phyloP scores from a whole-genome alignment of 2,113 vertebrate genomes.

The Neomonachus schauinslandi region DNA sequence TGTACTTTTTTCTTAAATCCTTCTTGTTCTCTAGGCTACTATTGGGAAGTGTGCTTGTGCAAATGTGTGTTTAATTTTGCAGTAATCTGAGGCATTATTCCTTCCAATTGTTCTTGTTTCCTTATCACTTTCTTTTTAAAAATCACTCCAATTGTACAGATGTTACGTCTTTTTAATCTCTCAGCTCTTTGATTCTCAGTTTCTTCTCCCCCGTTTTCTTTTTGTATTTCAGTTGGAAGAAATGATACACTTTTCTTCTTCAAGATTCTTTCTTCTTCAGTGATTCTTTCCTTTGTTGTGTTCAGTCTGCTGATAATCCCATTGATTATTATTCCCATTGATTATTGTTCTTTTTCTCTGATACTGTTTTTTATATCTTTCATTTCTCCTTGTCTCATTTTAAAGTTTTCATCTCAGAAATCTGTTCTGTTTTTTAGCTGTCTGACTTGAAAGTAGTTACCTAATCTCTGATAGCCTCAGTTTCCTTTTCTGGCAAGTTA shows the following conservation, averaged over 20 bases:
- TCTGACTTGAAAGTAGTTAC: neutral
- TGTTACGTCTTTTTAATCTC: neutral
- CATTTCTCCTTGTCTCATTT: neutral
- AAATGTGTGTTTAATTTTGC: neutral
- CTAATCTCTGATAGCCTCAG: neutral
- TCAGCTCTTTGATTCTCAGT: neutral
- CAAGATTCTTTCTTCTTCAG: neutral
- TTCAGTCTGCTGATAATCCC: neutral
- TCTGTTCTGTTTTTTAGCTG: neutral
- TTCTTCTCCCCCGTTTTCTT: neutral
- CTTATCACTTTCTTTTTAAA: neutral
- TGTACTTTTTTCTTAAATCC: neutral
- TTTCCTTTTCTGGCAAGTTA: constrained; percentile 22
- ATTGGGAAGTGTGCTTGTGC: neutral
- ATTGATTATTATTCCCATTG: neutral
- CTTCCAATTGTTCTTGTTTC: neutral
- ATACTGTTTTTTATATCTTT: neutral
- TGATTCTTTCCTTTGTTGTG: neutral
- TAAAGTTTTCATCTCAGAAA: neutral
- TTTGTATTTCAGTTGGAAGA: neutral
- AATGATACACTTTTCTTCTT: constrained; percentile 3
- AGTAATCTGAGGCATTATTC: neutral
- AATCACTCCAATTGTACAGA: neutral
- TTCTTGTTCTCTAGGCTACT: neutral
- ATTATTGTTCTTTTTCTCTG: neutral